phyloP scores from a whole-genome alignment of 2,113 vertebrate species.

The Eidolon helvum region DNA sequence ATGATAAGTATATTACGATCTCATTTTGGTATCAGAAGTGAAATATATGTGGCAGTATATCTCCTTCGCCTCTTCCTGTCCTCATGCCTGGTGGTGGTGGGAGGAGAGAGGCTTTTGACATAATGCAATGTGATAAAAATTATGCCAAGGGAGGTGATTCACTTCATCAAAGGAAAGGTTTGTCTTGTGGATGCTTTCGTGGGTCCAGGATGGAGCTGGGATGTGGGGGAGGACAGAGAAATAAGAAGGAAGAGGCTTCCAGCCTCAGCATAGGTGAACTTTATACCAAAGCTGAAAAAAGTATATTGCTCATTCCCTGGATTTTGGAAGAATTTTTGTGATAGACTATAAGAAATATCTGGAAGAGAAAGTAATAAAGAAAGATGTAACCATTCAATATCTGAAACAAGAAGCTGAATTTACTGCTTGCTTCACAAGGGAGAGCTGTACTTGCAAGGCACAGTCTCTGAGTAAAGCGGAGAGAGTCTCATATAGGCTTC shows the following conservation, averaged over 20 bases:
- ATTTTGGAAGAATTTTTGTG: not conserved
- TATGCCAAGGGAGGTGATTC: not conserved
- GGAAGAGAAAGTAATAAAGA: not conserved
- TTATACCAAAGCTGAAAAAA: not conserved
- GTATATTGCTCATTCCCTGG: not conserved
- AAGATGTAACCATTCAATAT: not conserved
- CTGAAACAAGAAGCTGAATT: not conserved
- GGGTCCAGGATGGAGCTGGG: not conserved
- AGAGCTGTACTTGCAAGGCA: not conserved
- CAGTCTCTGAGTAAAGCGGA: not conserved
- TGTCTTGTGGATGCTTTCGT: not conserved
- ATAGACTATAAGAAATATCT: not conserved
- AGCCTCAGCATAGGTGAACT: not conserved
- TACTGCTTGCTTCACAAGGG: not conserved
- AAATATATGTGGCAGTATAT: not conserved
- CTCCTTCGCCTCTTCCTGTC: not conserved
- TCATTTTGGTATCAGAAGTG: not conserved
- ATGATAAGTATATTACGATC: not conserved
- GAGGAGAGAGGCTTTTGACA: not conserved
- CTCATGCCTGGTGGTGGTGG: not conserved
- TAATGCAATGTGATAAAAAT: not conserved
- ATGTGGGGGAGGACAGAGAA: not conserved
- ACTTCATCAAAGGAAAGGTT: not conserved
- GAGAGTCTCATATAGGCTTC: not conserved
- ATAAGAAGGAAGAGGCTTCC: not conserved